Evolutionary conservation across 2,113 vertebrate genomes (phyloP).

Genomic region (Otus sunia): DNA sequence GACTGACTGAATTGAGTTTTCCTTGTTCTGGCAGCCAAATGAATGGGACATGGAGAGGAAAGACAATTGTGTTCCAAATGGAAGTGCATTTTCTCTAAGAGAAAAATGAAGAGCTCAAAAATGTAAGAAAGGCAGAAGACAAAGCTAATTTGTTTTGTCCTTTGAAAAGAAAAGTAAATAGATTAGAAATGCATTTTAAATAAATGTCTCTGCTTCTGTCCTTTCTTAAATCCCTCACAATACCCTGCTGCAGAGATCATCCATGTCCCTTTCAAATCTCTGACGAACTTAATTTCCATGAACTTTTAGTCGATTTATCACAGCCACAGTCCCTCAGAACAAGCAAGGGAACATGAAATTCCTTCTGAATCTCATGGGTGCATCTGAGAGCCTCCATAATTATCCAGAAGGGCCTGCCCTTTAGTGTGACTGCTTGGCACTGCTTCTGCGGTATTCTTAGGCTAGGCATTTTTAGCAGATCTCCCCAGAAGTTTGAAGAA

Average conservation of each 20-base stretch:
- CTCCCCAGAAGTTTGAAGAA: background rate
- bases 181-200: background rate
- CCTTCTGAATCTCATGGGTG: background rate
- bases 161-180: background rate
- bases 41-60: background rate
- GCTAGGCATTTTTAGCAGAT: background rate
- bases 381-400: background rate
- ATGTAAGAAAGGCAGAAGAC: background rate
- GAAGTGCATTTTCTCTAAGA: background rate
- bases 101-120: background rate
- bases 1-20: background rate
- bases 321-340: background rate
- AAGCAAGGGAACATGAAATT: background rate
- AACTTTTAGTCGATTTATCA: background rate
- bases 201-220: background rate
- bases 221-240: background rate
- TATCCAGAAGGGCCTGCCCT: background rate
- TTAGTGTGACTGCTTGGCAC: background rate
- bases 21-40: background rate
- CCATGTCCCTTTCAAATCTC: background rate
- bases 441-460: background rate
- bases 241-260: background rate
- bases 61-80: background rate
- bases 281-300: background rate
- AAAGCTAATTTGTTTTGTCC: background rate